Base-by-base conservation (phyloP, 2,113 vertebrate species). In the Brachypodius melanocephalos region DNA sequence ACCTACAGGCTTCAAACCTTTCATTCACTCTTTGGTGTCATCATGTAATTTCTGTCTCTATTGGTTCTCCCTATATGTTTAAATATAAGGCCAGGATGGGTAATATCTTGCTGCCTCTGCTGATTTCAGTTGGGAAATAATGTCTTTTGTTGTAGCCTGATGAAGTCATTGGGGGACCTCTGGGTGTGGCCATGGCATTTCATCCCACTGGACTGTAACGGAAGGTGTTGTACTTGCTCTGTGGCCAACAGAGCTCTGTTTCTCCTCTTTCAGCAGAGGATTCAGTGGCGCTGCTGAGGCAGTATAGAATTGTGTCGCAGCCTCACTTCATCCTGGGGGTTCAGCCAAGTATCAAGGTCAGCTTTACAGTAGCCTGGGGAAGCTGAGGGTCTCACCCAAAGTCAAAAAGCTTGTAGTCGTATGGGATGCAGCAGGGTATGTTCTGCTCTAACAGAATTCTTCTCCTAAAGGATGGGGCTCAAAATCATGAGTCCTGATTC, bases 11-110 rank as follows among this genome's bases (percentile, higher is more conserved):
- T 73, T 91, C 16, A 45, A 13, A 22, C 15, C 73, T 81, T 57
- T 89, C 32, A 24, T n/a, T 55, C 19, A 34, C 25, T 38, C 29
- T 68, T 85, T 36, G 40, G 55, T 7, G 1, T 45, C 3, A 3
- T 26, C 16, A 32, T 85, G 14, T 51, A 59, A 29, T 73, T 75
- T 34, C 28, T 55, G 12, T 76, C 43, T 74, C 63, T 90, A 9
- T 57, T 67, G 13, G 59, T 67, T 5, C 3, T 88, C 19, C 17
- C 6, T 83, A 0, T 61, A 22, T 1, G 0, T 55, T 80, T 63
- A 72, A 68, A 55, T 32, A n/a, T 32, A 69, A 89, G 48, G 17
- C 40, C 19, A 34, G 59, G 6, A 29, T 67, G 18, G 29, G 16
- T 74, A 72, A 49, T 57, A 32, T 32, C n/a, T 81, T 92, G 26